phyloP scores from a whole-genome alignment of 1,140 invertebrate species.

The Anoplophora glabripennis region DNA sequence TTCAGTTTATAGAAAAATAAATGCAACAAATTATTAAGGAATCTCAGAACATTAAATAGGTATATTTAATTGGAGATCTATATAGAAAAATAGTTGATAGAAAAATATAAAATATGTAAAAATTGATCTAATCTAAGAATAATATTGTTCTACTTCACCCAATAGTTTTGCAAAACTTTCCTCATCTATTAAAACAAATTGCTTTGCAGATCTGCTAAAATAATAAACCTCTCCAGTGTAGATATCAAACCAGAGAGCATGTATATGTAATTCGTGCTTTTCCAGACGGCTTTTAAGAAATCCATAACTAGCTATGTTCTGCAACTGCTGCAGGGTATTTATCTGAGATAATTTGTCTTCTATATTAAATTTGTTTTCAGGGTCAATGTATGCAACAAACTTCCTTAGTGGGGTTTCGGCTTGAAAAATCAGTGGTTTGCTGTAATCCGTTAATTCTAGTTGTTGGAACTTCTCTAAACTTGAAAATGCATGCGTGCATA shows the following conservation, averaged over 20 bases:
- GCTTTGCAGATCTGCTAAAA: conserved; percentile 81
- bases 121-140: conserved; percentile 57
- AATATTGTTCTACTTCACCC: conserved; percentile 75
- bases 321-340: conserved; percentile 90
- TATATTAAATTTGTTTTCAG: conserved; percentile 82
- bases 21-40: no score
- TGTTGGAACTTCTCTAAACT: conserved; percentile 82
- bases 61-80: no score
- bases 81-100: conserved; percentile 6
- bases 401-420: conserved; percentile 81
- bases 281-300: conserved; percentile 83
- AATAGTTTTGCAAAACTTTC: conserved; percentile 69
- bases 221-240: conserved; percentile 95
- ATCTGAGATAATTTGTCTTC: conserved; percentile 95
- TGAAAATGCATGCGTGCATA: conserved; percentile 79
- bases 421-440: conserved; percentile 77
- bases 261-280: conserved; percentile 80
- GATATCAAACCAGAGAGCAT: conserved; percentile 96
- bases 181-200: conserved; percentile 83
- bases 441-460: conserved; percentile 65
- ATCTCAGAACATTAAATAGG: no score
- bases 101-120: conserved; percentile 1
- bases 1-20: no score
- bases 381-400: conserved; percentile 93
- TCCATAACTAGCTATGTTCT: conserved; percentile 92